Conservation (phyloP, 2,888 invertebrate genomes). For the Dryomyza anilis region DNA sequence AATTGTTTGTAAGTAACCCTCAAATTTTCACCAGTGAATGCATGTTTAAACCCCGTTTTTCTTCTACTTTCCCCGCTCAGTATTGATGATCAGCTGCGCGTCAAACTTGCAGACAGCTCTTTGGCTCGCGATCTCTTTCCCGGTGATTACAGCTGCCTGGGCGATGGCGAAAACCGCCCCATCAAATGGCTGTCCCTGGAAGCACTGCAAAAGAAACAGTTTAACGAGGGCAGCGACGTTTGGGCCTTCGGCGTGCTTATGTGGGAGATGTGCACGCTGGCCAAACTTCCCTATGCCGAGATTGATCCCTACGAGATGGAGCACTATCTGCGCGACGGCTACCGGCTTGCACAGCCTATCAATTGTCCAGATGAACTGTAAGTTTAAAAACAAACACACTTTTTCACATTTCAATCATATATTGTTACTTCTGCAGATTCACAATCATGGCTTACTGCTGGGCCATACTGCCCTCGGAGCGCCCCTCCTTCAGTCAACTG, state of each 20-base stretch:
- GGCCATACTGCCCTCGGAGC: constrained; percentile 84
- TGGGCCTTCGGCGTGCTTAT: constrained; percentile 93
- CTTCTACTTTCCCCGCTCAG: no score
- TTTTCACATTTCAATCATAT: not conserved
- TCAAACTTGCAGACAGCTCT: constrained; percentile 87
- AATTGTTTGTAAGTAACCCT: constrained; percentile 86
- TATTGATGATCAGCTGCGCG: constrained; percentile 76
- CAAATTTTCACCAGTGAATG: no score
- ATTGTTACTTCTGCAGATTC: constrained; percentile 69
- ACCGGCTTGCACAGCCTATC: constrained; percentile 86
- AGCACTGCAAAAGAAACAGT: constrained; percentile 79
- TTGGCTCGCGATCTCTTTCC: constrained; percentile 90
- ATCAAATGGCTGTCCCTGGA: constrained; percentile 95
- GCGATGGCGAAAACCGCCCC: constrained; percentile 91
- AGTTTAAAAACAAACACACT: constrained; percentile 61
- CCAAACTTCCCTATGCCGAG: constrained; percentile 87
- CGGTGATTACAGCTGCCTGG: constrained; percentile 90
- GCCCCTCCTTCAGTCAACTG: constrained; percentile 81
- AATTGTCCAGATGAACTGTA: constrained; percentile 96
- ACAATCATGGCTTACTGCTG: constrained; percentile 92
- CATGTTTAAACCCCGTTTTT: no score
- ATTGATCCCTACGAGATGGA: constrained; percentile 92
- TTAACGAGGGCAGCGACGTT: constrained; percentile 88
- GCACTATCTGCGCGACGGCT: constrained; percentile 86
- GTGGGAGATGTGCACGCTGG: constrained; percentile 92